Evolutionary conservation across 2,888 invertebrate species (phyloP), one percentile per base, ranked within the genome.

Genomic region (Caenorhabditis becei): DNA sequence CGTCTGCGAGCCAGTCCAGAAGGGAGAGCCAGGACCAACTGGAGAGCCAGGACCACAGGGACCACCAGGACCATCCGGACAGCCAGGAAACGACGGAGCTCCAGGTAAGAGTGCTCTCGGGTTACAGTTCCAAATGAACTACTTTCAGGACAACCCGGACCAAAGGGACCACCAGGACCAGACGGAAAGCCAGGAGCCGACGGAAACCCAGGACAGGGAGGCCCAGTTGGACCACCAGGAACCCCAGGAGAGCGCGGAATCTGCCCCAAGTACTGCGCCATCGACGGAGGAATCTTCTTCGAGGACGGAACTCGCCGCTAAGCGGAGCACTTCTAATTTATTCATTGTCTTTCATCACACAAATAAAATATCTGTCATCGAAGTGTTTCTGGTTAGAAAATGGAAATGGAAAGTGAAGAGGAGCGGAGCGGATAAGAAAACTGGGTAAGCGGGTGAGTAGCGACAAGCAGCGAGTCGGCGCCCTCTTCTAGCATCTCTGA

Each of bases 301-400:
- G 87, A 85, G 63, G 87, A 86, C 70, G 88, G 88, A 82, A 87
- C 83, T n/a, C n/a, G n/a, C n/a, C n/a, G n/a, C n/a, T n/a, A n/a
- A n/a, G n/a, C n/a, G n/a, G n/a, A n/a, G n/a, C n/a, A n/a, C n/a
- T n/a, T n/a, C 32, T 80, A 77, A 80, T 77, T 77, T 80, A 80
- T 78, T 78, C 63, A 32, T 69, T 54, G 44, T 41, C 62, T 53
- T 20, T 44, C 16, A 37, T 54, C 59, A 24, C 35, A 58, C 58
- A 58, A 58, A 59, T 59, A 59, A 59, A 59, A 35, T 51, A 20
- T 54, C 54, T 58, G 67, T 58, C 47, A 58, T 47, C 47, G 32
- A 32, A 16, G 26, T 59, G 18, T 24, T 18, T 35, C 20, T 23
- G 32, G 32, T 26, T 20, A 32, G 53, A 65, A 35, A 66, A 66